Conservation (phyloP, 2,797 vertebrate species). For the Todus mexicanus region DNA sequence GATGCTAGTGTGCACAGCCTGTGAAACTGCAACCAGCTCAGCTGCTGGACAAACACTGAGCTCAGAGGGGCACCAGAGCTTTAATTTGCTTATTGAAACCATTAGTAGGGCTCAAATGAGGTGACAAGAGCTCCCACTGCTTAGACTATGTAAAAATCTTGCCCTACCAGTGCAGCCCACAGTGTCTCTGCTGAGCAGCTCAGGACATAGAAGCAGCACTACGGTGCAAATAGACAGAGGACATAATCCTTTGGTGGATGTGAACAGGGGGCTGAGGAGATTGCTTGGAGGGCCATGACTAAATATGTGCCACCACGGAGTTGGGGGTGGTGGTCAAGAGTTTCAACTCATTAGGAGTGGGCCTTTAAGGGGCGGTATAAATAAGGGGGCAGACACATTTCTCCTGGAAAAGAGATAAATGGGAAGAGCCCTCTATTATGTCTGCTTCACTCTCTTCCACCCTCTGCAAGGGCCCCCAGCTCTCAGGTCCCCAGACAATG, state of each 20-base stretch:
- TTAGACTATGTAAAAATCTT: background rate
- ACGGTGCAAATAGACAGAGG: background rate
- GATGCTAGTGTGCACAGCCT: background rate
- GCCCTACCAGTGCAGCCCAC: background rate
- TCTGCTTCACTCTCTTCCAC: background rate
- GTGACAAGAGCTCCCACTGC: background rate
- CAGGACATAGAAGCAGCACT: background rate
- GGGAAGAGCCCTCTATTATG: background rate
- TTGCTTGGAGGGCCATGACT: background rate
- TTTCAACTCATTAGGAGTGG: background rate
- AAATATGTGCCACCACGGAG: background rate
- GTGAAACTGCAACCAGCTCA: background rate
- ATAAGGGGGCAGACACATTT: background rate
- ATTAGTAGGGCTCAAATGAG: background rate
- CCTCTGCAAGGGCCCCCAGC: background rate
- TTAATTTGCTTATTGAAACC: background rate
- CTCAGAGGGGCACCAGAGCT: background rate
- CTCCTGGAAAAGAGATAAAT: background rate
- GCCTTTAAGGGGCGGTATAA: background rate
- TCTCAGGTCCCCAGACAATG: background rate
- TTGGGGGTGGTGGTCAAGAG: background rate
- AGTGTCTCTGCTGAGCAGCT: background rate
- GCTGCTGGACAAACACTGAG: background rate
- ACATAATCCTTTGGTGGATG: background rate
- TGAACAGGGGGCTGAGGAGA: background rate